These are phyloP conservation scores for Drosophila gunungcola DNA, from an alignment of 1,140 invertebrate species.

Conservation along the genomic window DNA sequence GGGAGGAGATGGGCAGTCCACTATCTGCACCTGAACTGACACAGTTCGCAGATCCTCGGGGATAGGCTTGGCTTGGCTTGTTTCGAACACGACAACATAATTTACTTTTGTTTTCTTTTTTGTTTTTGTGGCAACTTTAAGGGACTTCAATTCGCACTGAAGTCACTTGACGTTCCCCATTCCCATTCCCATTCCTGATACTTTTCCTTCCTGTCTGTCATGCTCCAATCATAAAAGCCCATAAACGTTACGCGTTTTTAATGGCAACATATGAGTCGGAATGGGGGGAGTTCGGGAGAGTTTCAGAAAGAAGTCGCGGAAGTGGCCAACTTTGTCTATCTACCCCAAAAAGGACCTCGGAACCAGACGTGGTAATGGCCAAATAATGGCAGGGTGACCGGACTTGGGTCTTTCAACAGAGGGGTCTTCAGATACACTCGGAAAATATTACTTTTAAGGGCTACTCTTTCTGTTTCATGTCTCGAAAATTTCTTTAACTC, in stretches of 20 bases:
- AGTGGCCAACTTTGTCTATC: slow-evolving; percentile 46
- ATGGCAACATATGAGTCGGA: slow-evolving; percentile 51
- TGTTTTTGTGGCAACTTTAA: slow-evolving; percentile 32
- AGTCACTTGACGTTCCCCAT: slow-evolving; percentile 28
- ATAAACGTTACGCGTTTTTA: slow-evolving; percentile 78
- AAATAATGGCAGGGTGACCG: slow-evolving; percentile 47
- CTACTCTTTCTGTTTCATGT: too few relatives aligned
- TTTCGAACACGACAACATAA: slow-evolving; percentile 72
- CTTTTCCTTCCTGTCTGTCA: slow-evolving; percentile 41
- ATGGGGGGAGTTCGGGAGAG: background rate
- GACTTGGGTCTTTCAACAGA: slow-evolving; percentile 8
- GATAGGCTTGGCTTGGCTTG: slow-evolving; percentile 79
- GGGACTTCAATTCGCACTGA: slow-evolving; percentile 21
- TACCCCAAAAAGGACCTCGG: slow-evolving; percentile 20
- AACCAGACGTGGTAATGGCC: slow-evolving; percentile 67
- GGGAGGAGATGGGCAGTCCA: slow-evolving; percentile 37
- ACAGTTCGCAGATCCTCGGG: slow-evolving; percentile 60
- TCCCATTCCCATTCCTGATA: background rate
- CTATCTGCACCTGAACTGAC: slow-evolving; percentile 63
- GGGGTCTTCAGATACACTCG: background rate
- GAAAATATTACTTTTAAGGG: background rate
- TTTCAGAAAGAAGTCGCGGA: slow-evolving; percentile 25
- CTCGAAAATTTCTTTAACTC: too few relatives aligned
- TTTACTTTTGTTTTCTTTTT: slow-evolving; percentile 26
- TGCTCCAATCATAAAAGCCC: slow-evolving; percentile 66